These are phyloP conservation scores for Bedellia somnulentella DNA, from an alignment of 2,888 invertebrate genomes.

Conservation along the genomic window DNA sequence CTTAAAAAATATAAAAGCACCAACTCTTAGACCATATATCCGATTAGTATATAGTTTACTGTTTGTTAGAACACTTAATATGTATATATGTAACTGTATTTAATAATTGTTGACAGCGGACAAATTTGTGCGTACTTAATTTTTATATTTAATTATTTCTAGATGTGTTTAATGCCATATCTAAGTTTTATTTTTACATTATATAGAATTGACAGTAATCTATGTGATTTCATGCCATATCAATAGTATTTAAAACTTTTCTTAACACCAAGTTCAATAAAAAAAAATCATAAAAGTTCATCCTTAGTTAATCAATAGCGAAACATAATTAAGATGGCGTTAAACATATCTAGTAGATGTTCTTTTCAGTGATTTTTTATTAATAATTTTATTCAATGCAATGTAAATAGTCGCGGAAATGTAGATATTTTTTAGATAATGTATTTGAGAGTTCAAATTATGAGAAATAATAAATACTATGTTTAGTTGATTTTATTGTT, in stretches of 20 bases:
- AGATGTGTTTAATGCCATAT: conserved; percentile 30
- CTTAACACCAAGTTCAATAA: too few relatives aligned
- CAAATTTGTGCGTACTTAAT: conserved; percentile 36
- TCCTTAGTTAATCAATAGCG: too few relatives aligned
- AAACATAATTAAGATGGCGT: too few relatives aligned
- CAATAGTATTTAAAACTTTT: too few relatives aligned
- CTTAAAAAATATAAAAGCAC: conserved; percentile 13
- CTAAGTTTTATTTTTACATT: conserved; percentile 46
- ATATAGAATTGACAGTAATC: too few relatives aligned
- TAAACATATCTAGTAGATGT: too few relatives aligned
- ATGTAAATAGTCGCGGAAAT: conserved; percentile 48
- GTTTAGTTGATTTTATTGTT: conserved; percentile 42
- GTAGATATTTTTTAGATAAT: conserved; percentile 56
- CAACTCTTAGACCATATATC: too few relatives aligned
- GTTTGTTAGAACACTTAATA: background rate
- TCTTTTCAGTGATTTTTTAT: conserved; percentile 47
- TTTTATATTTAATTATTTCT: conserved; percentile 28
- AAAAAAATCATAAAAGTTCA: too few relatives aligned
- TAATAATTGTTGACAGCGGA: conserved; percentile 20
- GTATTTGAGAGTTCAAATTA: conserved; percentile 47
- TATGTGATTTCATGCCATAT: too few relatives aligned
- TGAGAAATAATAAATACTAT: conserved; percentile 53
- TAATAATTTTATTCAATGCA: conserved; percentile 40
- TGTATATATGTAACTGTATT: conserved; percentile 1
- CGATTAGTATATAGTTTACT: too few relatives aligned